Evolutionary conservation across 1,140 invertebrate genomes (phyloP).

Genomic region (Tetranychus cinnabarinus): DNA sequence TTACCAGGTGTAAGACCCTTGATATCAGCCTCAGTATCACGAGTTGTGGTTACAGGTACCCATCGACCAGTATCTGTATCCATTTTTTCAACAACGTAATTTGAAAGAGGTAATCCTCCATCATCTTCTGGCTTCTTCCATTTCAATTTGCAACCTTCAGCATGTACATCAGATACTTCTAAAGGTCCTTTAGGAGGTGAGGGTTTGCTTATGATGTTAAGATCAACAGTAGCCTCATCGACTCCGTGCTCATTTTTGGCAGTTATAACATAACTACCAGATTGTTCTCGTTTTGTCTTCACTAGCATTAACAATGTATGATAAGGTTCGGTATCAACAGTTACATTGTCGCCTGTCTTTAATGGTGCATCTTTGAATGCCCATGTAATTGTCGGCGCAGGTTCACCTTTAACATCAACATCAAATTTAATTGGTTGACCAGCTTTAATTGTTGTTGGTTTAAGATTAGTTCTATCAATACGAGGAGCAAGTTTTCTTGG

Average conservation of each 20-base stretch:
- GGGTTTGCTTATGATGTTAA: slow-evolving; percentile 31
- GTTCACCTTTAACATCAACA: slow-evolving; percentile 80
- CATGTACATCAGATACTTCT: slow-evolving; percentile 55
- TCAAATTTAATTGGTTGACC: slow-evolving; percentile 72
- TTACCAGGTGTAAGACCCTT: slow-evolving; percentile 79
- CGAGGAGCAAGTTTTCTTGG: slow-evolving; percentile 64
- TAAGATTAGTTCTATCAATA: slow-evolving; percentile 8
- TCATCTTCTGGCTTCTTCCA: slow-evolving; percentile 83
- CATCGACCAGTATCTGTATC: slow-evolving; percentile 68
- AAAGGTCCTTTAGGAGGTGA: slow-evolving; percentile 23
- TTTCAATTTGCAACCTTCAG: slow-evolving; percentile 74
- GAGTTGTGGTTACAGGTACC: slow-evolving; percentile 61
- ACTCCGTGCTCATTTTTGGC: slow-evolving; percentile 69
- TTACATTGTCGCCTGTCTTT: slow-evolving; percentile 19
- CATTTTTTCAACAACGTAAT: slow-evolving; percentile 88
- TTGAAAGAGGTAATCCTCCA: slow-evolving; percentile 78
- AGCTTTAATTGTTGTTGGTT: slow-evolving; percentile 31
- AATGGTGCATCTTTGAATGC: slow-evolving; percentile 37
- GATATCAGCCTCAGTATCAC: slow-evolving; percentile 35
- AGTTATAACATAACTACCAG: slow-evolving; percentile 69
- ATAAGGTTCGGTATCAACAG: slow-evolving; percentile 43
- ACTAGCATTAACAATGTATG: slow-evolving; percentile 75
- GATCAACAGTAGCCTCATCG: slow-evolving; percentile 76
- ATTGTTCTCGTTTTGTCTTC: slow-evolving; percentile 60
- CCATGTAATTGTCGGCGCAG: slow-evolving; percentile 73